phyloP scores from a whole-genome alignment of 2,113 vertebrate species.

The Balaenoptera acutorostrata region DNA sequence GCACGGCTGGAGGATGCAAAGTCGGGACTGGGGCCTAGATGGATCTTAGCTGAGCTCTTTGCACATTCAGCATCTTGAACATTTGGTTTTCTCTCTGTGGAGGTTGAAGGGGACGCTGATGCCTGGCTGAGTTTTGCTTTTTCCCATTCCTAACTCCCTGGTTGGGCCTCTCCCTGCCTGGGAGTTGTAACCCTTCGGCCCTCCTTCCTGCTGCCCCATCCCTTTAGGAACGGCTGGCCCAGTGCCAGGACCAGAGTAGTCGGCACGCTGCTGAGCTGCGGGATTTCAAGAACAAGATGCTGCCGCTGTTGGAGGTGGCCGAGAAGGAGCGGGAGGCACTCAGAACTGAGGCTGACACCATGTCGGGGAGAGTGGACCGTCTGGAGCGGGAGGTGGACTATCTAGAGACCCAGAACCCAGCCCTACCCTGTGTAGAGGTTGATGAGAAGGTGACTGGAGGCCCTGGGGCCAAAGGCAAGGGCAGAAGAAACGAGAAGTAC shows the following conservation, averaged over 20 bases:
- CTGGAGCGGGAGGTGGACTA: constrained; percentile 93
- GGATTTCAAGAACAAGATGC: constrained; percentile 91
- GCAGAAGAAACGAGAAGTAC: constrained; percentile 88
- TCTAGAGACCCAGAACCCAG: constrained; percentile 89
- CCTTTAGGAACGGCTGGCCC: constrained; percentile 89
- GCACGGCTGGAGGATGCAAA: not conserved
- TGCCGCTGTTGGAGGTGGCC: constrained; percentile 84
- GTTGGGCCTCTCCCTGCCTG: constrained; percentile 41
- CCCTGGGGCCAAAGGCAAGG: constrained; percentile 81
- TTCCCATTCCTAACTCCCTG: not conserved
- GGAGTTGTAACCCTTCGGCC: not conserved
- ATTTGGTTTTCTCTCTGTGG: not conserved
- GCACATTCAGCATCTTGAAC: not conserved
- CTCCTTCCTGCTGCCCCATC: not conserved
- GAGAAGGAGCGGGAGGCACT: constrained; percentile 85
- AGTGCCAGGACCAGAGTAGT: constrained; percentile 92
- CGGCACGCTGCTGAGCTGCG: constrained; percentile 89
- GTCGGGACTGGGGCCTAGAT: not conserved
- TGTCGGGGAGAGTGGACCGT: constrained; percentile 83
- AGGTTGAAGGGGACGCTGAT: not conserved
- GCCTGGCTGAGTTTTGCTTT: not conserved
- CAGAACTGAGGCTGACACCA: constrained; percentile 83
- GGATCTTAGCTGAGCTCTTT: not conserved
- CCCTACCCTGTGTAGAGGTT: constrained; percentile 87
- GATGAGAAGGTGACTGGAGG: constrained; percentile 89